Evolutionary conservation across 2,797 vertebrate species (phyloP), one percentile per base, ranked within the genome.

Genomic region (Arctocebus calabarensis): DNA sequence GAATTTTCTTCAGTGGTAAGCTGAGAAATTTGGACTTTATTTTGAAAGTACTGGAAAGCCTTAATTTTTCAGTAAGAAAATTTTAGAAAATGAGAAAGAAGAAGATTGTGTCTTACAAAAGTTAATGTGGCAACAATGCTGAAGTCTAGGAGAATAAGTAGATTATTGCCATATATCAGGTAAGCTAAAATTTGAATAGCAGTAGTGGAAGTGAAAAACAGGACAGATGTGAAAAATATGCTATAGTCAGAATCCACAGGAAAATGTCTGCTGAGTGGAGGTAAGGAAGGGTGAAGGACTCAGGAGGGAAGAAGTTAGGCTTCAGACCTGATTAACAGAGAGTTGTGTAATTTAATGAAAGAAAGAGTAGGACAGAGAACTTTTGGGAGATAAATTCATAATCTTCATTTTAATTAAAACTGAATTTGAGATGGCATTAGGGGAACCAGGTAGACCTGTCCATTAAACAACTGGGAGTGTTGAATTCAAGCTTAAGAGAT

Each of bases 41-140:
- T 90, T 83, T 55, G 57, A 95, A 77, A 68, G 11, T 40, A 57
- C 10, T 94, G 40, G 85, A 23, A 94, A 59, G 19, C 25, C 82
- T 85, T 90, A 84, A 88, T 68, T 96, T 94, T 91, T 45, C 34
- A 89, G 14, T 55, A 71, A 59, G 43, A 82, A 92, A 66, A 27
- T 48, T 48, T 43, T 29, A 57, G 20, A 11, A 74, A 57, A 71
- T 40, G 17, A 37, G 70, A 83, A 45, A 70, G n/a, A 62, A n/a
- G 64, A 83, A 84, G 85, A 43, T 4, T n/a, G 13, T 34, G 6
- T 66, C 77, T 74, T 4, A n/a, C 68, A 17, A 73, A 73, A 45
- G 86, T 71, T 71, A 52, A 25, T 71, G 11, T 73, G 37, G 45
- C 55, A 71, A 68, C 12, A 81, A 8, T 37, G 7, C 59, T 77